Base-by-base conservation (phyloP, 2,888 invertebrate species). In the Hypomecis atomaria region DNA sequence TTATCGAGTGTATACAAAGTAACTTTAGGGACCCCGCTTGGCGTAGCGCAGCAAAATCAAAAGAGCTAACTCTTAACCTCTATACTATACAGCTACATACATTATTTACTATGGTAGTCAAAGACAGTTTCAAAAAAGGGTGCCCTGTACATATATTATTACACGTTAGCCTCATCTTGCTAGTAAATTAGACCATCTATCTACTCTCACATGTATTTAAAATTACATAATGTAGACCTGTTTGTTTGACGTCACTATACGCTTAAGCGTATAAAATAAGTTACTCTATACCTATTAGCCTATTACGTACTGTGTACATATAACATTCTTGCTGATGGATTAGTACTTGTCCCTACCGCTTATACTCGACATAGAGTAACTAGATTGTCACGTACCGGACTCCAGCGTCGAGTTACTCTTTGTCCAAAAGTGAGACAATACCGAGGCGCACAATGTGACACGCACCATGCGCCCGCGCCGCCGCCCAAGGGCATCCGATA, bases 371-470 rank as follows among this genome's bases (percentile, higher is more conserved):
- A 72, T 67, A 71, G 73, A 56, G 56, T 45, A 47, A 56, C 47
- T 56, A 56, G 56, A 76, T 71, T 67, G 62, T 71, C 73, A 71
- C 73, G 75, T 73, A 75, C 71, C 69, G 62, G 62, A 59, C 55
- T 67, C 66, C 52, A 62, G 80, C 77, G 73, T 87, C 78, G 71
- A 74, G 80, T 89, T 89, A 83, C 88, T 78, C 84, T 83, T 89
- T 89, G 87, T 90, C 72, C 66, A 57, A 69, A 74, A 62, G 69
- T 67, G 53, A 74, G 79, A 88, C 85, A 88, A 86, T 82, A 79
- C 75, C 71, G 67, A 70, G 62, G 71, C 71, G 67, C 74, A 89
- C 88, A 89, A 88, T 89, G 77, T 77, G 88, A 82, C 81, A 89
- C 86, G 88, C 87, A 81, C 75, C 65, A 70, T 82, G 85, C 77